Evolutionary conservation across 1,140 invertebrate species (phyloP).

Genomic region (honey bee (Apis mellifera)): Amel_HAv3.1 CM009944.2:10342001-10342500

Average conservation of each 20-base stretch:
- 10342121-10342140: slow-evolving; percentile 83
- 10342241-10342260: too few relatives aligned
- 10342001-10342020: slow-evolving; percentile 94
- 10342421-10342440: background rate
- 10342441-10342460: background rate
- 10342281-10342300: too few relatives aligned
- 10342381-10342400: background rate
- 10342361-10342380: too few relatives aligned
- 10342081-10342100: slow-evolving; percentile 91
- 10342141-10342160: background rate
- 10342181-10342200: background rate
- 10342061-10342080: slow-evolving; percentile 95
- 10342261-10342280: too few relatives aligned
- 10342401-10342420: background rate
- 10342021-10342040: slow-evolving; percentile 97
- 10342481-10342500: slow-evolving; percentile 75
- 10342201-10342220: background rate
- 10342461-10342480: slow-evolving; percentile 44
- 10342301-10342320: too few relatives aligned
- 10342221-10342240: too few relatives aligned
- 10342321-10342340: too few relatives aligned
- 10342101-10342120: slow-evolving; percentile 97
- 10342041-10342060: slow-evolving; percentile 97
- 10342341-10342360: too few relatives aligned
- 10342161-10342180: too few relatives aligned